Evolutionary conservation across 2,888 invertebrate species (phyloP).

Genomic region (Cryptus viduatorius): DNA sequence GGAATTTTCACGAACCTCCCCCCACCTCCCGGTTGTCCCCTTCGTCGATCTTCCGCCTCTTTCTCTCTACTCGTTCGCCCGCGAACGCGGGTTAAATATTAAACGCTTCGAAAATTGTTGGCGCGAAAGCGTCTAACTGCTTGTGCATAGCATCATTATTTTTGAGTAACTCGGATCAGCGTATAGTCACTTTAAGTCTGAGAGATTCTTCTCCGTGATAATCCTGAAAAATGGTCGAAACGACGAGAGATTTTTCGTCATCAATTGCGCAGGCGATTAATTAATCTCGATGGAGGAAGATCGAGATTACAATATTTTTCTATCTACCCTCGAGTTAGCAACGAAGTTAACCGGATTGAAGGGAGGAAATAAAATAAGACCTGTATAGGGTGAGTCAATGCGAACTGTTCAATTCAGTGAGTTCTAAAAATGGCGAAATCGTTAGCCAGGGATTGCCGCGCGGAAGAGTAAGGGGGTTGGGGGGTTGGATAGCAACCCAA

Average conservation of each 20-base stretch:
- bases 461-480: too few relatives aligned
- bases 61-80: constrained; percentile 44
- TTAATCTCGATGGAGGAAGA: constrained; percentile 13
- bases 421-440: constrained; percentile 64
- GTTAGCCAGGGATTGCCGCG: constrained; percentile 60
- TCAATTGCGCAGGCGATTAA: constrained; percentile 42
- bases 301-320: constrained; percentile 58
- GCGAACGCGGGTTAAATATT: constrained; percentile 79
- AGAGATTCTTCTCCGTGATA: constrained; percentile 8
- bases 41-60: constrained; percentile 31
- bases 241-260: constrained; percentile 5
- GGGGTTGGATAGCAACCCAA: not conserved
- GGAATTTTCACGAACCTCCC: constrained; percentile 67
- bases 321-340: not conserved
- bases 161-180: constrained; percentile 71
- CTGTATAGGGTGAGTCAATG: constrained; percentile 3
- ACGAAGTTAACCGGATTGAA: constrained; percentile 13
- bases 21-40: not conserved
- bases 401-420: constrained; percentile 59
- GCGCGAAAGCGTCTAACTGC: constrained; percentile 72
- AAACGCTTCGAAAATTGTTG: constrained; percentile 78
- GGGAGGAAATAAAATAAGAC: constrained; percentile 20
- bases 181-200: constrained; percentile 40
- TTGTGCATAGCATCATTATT: constrained; percentile 68
- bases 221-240: constrained; percentile 47